Conservation (phyloP, 2,888 invertebrate genomes). For the Lasioglossum malachurum region DNA sequence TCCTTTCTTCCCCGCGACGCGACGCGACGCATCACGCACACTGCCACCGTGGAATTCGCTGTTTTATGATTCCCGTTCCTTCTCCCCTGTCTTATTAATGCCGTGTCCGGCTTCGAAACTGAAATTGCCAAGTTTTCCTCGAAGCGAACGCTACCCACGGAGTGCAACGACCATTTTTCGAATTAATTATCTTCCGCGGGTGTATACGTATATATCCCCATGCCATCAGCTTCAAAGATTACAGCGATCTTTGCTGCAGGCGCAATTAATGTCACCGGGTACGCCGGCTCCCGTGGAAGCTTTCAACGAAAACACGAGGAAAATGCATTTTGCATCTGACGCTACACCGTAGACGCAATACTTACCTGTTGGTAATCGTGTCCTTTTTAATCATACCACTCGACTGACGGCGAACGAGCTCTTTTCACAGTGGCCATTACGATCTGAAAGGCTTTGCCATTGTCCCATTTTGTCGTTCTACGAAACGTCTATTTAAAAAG, state of each 20-base stretch:
- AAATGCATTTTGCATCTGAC: slow-evolving; percentile 45
- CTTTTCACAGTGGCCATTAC: neutral
- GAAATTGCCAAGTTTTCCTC: neutral
- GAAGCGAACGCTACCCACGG: neutral
- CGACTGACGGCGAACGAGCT: slow-evolving; percentile 13
- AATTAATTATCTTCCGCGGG: slow-evolving; percentile 21
- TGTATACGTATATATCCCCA: neutral
- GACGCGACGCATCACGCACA: slow-evolving; percentile 9
- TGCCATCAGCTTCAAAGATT: slow-evolving; percentile 37
- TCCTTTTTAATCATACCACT: slow-evolving; percentile 46
- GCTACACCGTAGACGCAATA: slow-evolving; percentile 12
- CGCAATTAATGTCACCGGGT: slow-evolving; percentile 50
- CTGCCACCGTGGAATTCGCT: slow-evolving; percentile 8
- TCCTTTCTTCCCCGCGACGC: slow-evolving; percentile 11
- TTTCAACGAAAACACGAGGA: slow-evolving; percentile 20
- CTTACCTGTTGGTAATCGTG: neutral
- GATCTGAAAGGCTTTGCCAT: slow-evolving; percentile 9
- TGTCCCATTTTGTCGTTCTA: neutral
- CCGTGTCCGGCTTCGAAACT: neutral
- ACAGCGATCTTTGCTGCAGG: slow-evolving; percentile 24
- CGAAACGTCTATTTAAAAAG: slow-evolving; percentile 2
- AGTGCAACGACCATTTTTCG: slow-evolving; percentile 9
- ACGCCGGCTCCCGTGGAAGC: slow-evolving; percentile 7
- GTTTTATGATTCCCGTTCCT: slow-evolving; percentile 25
- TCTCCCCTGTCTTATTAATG: neutral